These are phyloP conservation scores for Clepsis dumicolana DNA, from an alignment of 2,888 invertebrate genomes.

Conservation along the genomic window DNA sequence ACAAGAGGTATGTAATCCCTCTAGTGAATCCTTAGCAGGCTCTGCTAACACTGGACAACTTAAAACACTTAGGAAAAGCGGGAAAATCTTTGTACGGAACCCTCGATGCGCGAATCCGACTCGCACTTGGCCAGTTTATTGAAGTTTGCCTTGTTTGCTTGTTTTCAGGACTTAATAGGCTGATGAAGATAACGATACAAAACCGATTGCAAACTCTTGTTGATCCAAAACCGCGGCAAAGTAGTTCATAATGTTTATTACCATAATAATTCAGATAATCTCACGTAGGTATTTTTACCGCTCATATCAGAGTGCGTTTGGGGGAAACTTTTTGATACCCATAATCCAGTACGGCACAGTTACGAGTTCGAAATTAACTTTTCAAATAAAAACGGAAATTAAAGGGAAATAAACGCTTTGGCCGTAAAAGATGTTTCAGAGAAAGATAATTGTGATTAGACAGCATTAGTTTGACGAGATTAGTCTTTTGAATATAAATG, in stretches of 20 bases:
- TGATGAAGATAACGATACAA: no score
- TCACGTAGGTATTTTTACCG: conserved; percentile 7
- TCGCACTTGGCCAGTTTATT: no score
- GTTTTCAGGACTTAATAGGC: no score
- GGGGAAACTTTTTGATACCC: conserved; percentile 33
- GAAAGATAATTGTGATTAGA: not conserved
- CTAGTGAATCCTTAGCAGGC: no score
- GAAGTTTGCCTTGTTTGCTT: no score
- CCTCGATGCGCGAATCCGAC: no score
- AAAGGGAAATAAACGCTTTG: conserved; percentile 22
- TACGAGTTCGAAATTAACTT: conserved; percentile 41
- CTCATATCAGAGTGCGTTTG: conserved; percentile 12
- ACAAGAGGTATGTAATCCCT: no score
- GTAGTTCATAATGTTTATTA: not conserved
- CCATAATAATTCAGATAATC: not conserved
- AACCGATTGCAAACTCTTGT: no score
- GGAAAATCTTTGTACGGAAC: no score
- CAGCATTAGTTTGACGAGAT: not conserved
- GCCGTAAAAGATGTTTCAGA: conserved; percentile 11
- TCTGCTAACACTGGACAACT: no score
- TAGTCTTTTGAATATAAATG: no score
- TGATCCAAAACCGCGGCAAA: not conserved
- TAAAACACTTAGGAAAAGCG: no score
- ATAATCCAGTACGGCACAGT: conserved; percentile 27
- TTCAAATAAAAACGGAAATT: conserved; percentile 35